Base-by-base conservation (phyloP, 2,888 invertebrate genomes). In the Hirtodrosophila histrioides region DNA sequence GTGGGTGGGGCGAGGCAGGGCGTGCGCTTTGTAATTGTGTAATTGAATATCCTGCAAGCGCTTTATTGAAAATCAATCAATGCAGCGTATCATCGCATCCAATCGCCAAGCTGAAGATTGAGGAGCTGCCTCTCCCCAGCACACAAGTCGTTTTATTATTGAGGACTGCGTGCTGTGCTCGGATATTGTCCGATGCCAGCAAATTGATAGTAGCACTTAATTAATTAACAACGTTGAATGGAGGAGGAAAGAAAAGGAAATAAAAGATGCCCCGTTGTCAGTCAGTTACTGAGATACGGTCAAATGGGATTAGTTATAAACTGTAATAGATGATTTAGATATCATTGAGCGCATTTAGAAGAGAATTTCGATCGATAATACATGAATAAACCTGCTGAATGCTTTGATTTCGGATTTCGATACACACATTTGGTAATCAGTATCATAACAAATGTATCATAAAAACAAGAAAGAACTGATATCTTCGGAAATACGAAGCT, bases 151-250 rank as follows among this genome's bases (percentile, higher is more conserved):
- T n/a, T 49, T 31, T 8, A 31, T 43, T 39, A 75, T 57, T 24
- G 35, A 29, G 39, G 35, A 33, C 65, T 48, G 39, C 78, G 23
- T 64, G 74, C 60, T 62, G 68, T 62, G 78, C 82, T 17, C 17
- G 17, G 17, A 60, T 54, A 54, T 62, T 70, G 67, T 55, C 43
- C 60, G 78, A 75, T 80, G 73, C 33, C 46, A 50, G 64, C 68
- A 67, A 86, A 73, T 86, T 80, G 86, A 80, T 79, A 69, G 65
- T 60, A 45, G 44, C 49, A 58, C 84, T 80, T 81, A 81, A 79
- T 81, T 83, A 73, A 80, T 62, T 66, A 66, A 62, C 61, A 49
- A 37, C 60, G 36, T 46, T 56, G 56, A 60, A 73, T 56, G 31
- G 60, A 57, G 31, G 60, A 57, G 43, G 56, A 43, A 48, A 41